These are phyloP conservation scores for Pachypeltis micranthus DNA, from an alignment of 1,140 invertebrate species.

Conservation along the genomic window DNA sequence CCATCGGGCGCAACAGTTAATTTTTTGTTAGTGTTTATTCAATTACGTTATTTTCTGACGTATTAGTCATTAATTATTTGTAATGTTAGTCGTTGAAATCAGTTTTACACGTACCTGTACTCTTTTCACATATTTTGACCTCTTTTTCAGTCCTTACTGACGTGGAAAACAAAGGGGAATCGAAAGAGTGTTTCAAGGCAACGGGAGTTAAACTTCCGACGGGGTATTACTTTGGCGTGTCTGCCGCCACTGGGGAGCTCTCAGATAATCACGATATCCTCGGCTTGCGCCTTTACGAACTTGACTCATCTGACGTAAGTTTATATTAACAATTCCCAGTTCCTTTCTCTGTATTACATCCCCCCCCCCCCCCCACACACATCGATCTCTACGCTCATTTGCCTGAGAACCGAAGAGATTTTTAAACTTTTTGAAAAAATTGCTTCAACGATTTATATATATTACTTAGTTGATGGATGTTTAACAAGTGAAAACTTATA, in stretches of 20 bases:
- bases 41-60: no score
- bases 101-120: neutral
- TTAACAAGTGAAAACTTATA: no score
- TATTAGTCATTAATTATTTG: no score
- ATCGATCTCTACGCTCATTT: no score
- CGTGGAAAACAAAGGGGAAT: constrained; percentile 79
- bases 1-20: neutral
- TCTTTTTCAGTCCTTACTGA: constrained; percentile 67
- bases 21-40: neutral
- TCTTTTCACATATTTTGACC: no score
- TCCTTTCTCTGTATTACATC: neutral
- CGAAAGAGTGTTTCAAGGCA: constrained; percentile 89
- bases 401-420: no score
- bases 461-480: no score
- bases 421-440: no score
- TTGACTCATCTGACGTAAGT: constrained; percentile 63
- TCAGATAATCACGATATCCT: constrained; percentile 95
- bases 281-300: constrained; percentile 79
- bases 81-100: no score
- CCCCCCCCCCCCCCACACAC: no score
- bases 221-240: constrained; percentile 88
- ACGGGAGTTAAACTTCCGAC: constrained; percentile 84
- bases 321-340: constrained; percentile 24
- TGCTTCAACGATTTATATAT: no score
- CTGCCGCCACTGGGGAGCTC: constrained; percentile 92